These are phyloP conservation scores for Tholera decimalis DNA, from an alignment of 2,888 invertebrate species.

Conservation along the genomic window DNA sequence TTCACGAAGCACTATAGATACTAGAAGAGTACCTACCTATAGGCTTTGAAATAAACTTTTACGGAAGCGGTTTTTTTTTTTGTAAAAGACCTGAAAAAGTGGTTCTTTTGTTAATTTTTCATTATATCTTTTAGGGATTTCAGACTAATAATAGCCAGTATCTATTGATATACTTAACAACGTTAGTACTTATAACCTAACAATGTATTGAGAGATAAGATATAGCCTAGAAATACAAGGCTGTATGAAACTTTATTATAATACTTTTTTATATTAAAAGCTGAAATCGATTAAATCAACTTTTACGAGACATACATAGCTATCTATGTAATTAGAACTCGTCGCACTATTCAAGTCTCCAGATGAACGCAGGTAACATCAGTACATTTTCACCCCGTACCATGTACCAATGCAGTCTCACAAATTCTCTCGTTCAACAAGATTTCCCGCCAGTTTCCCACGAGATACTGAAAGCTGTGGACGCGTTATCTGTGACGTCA, in stretches of 20 bases:
- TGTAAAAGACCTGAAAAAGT: not conserved
- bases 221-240: too few relatives aligned
- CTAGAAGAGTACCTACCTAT: not conserved
- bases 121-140: not conserved
- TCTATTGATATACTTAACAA: too few relatives aligned
- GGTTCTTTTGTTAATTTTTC: not conserved
- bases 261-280: not conserved
- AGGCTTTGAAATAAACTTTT: not conserved
- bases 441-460: conserved; percentile 77
- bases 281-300: not conserved
- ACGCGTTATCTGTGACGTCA: conserved; percentile 69
- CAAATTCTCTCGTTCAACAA: conserved; percentile 52
- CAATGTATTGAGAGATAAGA: too few relatives aligned
- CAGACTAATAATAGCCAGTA: too few relatives aligned
- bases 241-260: not conserved
- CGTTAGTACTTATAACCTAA: too few relatives aligned
- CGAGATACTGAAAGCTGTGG: conserved; percentile 69
- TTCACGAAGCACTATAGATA: not conserved
- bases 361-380: not conserved
- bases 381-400: not conserved
- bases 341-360: not conserved
- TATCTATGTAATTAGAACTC: not conserved
- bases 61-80: not conserved
- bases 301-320: not conserved
- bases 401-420: not conserved